Conservation (phyloP, 1,140 invertebrate genomes). For the Megalonaias nervosa region DNA sequence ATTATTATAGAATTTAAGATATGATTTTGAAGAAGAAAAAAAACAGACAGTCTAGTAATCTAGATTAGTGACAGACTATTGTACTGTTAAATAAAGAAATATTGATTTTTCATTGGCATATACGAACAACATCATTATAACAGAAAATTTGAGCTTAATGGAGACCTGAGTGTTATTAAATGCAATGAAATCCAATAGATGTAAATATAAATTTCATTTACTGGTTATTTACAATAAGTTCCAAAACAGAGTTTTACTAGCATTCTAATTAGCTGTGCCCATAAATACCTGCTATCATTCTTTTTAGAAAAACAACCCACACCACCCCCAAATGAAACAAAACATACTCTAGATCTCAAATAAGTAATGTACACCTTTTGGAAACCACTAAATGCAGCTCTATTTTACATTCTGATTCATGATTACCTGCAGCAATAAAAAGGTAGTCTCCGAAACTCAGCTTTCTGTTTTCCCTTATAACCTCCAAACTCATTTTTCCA, state of each 20-base stretch:
- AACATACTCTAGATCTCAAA: neutral
- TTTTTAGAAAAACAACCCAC: too few relatives aligned
- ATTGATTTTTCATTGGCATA: too few relatives aligned
- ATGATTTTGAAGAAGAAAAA: too few relatives aligned
- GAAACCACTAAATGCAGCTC: neutral
- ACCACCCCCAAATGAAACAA: too few relatives aligned
- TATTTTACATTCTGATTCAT: neutral
- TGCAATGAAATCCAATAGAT: too few relatives aligned
- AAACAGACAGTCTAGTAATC: neutral
- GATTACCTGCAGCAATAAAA: constrained; percentile 87
- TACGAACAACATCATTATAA: too few relatives aligned
- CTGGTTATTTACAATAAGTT: too few relatives aligned
- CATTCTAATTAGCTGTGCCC: neutral
- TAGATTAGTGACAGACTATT: neutral
- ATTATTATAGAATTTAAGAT: too few relatives aligned
- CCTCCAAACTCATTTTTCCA: constrained; percentile 97
- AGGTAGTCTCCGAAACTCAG: constrained; percentile 91
- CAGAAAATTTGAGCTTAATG: too few relatives aligned
- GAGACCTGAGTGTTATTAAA: too few relatives aligned
- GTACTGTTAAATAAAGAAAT: too few relatives aligned
- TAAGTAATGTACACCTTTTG: neutral
- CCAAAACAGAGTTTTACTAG: neutral
- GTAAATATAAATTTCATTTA: too few relatives aligned
- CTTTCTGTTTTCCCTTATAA: constrained; percentile 80
- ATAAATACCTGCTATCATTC: neutral